Percentiles rank a stretch among this genome's conserved stretches.
Conservation (phyloP, 2,888 invertebrate genomes). For the Aquatica leii region DNA sequence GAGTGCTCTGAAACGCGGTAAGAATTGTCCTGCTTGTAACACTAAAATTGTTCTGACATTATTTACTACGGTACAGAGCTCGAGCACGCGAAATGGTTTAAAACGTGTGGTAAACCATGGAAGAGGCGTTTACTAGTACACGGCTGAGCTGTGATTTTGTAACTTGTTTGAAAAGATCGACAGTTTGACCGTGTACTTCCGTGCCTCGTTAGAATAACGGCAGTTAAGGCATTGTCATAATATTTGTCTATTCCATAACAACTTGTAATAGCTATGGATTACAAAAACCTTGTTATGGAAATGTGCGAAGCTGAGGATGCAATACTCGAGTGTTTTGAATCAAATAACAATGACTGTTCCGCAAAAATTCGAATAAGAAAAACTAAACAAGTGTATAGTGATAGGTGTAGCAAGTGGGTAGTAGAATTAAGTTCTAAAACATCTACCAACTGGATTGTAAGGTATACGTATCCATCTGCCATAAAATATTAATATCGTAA, state of each 20-base stretch:
- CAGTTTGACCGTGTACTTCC: too few relatives aligned
- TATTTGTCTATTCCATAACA: too few relatives aligned
- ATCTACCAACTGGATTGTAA: not conserved
- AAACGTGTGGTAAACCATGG: conserved; percentile 6
- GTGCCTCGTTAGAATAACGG: too few relatives aligned
- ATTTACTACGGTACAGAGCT: conserved; percentile 1
- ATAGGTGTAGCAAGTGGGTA: not conserved
- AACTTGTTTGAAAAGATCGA: too few relatives aligned
- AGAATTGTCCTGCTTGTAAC: too few relatives aligned
- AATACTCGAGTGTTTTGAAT: not conserved
- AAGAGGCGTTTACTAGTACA: not conserved
- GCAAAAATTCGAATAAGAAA: conserved; percentile 7
- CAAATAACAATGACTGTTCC: conserved; percentile 4
- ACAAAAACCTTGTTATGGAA: not conserved
- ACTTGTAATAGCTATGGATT: too few relatives aligned
- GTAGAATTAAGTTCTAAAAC: conserved; percentile 1
- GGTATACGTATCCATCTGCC: conserved; percentile 2
- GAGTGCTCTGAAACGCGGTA: too few relatives aligned
- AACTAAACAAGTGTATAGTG: not conserved
- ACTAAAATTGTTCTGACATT: too few relatives aligned
- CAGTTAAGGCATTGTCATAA: too few relatives aligned
- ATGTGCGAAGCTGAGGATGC: not conserved
- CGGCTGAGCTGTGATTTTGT: not conserved
- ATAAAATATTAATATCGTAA: not conserved
- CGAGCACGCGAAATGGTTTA: not conserved